Conservation (phyloP, 2,113 vertebrate genomes). For the Nothobranchius furzeri region DNA sequence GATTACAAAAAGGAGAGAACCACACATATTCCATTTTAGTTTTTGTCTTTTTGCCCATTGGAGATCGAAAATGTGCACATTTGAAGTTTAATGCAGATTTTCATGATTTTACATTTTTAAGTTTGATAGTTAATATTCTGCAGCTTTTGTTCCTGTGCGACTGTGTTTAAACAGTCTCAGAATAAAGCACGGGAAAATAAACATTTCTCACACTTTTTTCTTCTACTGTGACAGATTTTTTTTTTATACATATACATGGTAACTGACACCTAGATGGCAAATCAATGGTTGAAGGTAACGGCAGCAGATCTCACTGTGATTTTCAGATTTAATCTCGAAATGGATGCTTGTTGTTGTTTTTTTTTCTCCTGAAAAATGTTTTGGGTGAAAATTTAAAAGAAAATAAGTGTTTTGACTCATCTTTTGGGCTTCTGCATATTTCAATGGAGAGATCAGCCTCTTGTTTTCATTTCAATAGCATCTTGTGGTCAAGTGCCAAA, state of each 20-base stretch:
- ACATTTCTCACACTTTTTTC: background rate
- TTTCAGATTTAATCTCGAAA: background rate
- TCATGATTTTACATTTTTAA: background rate
- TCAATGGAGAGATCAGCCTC: slow-evolving; percentile 41
- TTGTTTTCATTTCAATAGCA: slow-evolving; percentile 66
- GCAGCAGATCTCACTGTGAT: slow-evolving; percentile 1
- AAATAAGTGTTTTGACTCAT: too few relatives aligned
- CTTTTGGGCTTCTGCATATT: slow-evolving; percentile 35
- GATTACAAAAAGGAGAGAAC: slow-evolving; percentile 58
- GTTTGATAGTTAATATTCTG: background rate
- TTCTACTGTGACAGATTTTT: too few relatives aligned
- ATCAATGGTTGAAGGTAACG: too few relatives aligned
- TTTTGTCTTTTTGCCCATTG: slow-evolving; percentile 9
- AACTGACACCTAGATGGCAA: too few relatives aligned
- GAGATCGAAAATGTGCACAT: background rate
- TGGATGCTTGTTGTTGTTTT: too few relatives aligned
- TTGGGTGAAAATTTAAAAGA: too few relatives aligned
- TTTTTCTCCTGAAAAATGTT: too few relatives aligned
- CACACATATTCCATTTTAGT: slow-evolving; percentile 58
- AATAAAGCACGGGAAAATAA: slow-evolving; percentile 10
- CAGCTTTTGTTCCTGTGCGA: background rate
- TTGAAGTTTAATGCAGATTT: background rate
- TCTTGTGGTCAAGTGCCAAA: slow-evolving; percentile 84
- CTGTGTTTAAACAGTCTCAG: background rate
- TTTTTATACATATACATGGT: too few relatives aligned